Conservation (phyloP, 2,113 vertebrate genomes). For the Albula glossodonta region DNA sequence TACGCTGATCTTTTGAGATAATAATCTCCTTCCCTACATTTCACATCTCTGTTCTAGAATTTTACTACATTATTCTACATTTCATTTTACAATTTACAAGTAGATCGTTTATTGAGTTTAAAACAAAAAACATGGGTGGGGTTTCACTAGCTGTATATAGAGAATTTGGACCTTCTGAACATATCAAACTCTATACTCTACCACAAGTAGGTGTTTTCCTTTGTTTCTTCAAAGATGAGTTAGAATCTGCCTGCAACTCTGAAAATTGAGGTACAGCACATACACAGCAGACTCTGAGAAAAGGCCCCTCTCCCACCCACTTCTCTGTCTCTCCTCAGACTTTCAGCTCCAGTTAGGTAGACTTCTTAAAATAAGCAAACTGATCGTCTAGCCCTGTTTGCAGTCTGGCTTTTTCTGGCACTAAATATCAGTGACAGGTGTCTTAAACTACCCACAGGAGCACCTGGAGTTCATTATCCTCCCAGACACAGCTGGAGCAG, state of each 20-base stretch:
- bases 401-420: constrained; percentile 76
- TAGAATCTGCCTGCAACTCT: not conserved
- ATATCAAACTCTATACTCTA: too few relatives aligned
- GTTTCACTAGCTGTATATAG: too few relatives aligned
- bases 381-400: constrained; percentile 68
- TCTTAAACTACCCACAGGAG: constrained; percentile 70
- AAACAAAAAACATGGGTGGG: too few relatives aligned
- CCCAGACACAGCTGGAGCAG: constrained; percentile 71
- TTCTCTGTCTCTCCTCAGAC: constrained; percentile 40
- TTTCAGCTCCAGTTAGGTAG: constrained; percentile 57
- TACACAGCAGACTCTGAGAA: constrained; percentile 31
- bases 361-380: constrained; percentile 73
- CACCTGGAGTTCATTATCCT: constrained; percentile 78
- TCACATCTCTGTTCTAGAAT: too few relatives aligned
- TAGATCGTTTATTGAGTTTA: too few relatives aligned
- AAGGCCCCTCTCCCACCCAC: constrained; percentile 40
- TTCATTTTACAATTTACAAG: too few relatives aligned
- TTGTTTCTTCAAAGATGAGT: not conserved
- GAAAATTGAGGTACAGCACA: too few relatives aligned
- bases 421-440: constrained; percentile 80
- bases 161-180: too few relatives aligned
- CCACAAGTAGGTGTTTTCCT: not conserved
- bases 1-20: too few relatives aligned
- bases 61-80: too few relatives aligned
- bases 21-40: too few relatives aligned